A percentile compares a stretch with the other conserved stretches of the same genome.
Evolutionary conservation across 2,797 vertebrate genomes (phyloP).

Genomic region (Aplochiton taeniatus): DNA sequence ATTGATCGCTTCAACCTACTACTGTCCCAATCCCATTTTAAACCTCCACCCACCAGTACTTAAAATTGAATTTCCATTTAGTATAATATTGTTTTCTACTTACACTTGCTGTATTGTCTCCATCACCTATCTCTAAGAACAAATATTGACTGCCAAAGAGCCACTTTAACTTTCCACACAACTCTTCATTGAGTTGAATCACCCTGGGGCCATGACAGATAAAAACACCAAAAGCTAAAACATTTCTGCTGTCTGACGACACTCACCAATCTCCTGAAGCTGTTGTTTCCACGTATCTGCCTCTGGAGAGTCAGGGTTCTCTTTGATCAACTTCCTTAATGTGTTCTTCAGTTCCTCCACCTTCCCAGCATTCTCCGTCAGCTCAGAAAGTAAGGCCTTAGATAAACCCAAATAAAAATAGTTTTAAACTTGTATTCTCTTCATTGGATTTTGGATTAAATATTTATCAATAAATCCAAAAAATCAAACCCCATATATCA

Average conservation of each 20-base stretch:
- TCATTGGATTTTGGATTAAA: too few species aligned
- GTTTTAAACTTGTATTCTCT: not conserved
- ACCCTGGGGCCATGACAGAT: not conserved
- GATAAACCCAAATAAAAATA: conserved; percentile 17
- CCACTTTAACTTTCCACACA: not conserved
- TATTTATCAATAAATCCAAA: too few species aligned
- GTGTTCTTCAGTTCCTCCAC: conserved; percentile 88
- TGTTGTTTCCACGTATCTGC: conserved; percentile 88
- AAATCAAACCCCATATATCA: too few species aligned
- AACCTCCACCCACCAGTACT: too few species aligned
- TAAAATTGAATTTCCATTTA: too few species aligned
- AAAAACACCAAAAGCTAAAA: not conserved
- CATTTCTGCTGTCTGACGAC: conserved; percentile 27
- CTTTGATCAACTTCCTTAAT: conserved; percentile 83
- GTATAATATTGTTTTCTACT: too few species aligned
- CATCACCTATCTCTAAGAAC: too few species aligned
- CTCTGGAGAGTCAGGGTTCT: conserved; percentile 91
- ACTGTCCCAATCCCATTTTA: not conserved
- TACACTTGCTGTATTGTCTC: too few species aligned
- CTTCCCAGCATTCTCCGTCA: conserved; percentile 87
- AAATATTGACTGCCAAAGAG: too few species aligned
- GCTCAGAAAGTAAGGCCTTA: conserved; percentile 88
- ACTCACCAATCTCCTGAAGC: conserved; percentile 91
- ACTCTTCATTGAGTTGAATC: not conserved
- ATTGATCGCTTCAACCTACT: conserved; percentile 27